Percentiles rank a stretch among this genome's conserved stretches.
Conservation (phyloP, 2,797 vertebrate genomes). For the Urocyon cinereoargenteus region DNA sequence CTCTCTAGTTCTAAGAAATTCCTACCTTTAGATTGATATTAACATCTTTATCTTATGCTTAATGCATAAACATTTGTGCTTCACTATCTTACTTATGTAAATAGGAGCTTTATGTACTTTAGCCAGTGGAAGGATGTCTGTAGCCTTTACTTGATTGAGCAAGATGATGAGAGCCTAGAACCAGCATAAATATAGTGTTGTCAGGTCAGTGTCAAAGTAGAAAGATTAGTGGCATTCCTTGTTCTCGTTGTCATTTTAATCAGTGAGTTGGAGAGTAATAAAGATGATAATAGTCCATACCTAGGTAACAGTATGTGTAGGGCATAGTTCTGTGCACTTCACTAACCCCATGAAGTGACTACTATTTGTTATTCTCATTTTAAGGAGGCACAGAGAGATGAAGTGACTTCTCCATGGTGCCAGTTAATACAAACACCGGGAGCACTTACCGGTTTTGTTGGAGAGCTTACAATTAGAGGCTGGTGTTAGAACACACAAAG, state of each 20-base stretch:
- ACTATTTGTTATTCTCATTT: slow-evolving; percentile 34
- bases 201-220: not conserved
- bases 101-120: slow-evolving; percentile 22
- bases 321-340: slow-evolving; percentile 8
- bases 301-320: not conserved
- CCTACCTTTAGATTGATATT: slow-evolving; percentile 39
- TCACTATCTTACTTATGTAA: slow-evolving; percentile 48
- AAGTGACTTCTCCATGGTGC: not conserved
- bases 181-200: not conserved
- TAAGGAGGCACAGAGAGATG: slow-evolving; percentile 5
- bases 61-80: not conserved
- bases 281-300: slow-evolving; percentile 7
- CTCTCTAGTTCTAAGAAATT: slow-evolving; percentile 43
- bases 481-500: not conserved
- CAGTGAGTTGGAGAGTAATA: slow-evolving; percentile 30
- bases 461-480: slow-evolving; percentile 18
- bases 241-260: slow-evolving; percentile 43
- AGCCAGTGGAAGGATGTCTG: slow-evolving; percentile 13
- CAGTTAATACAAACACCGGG: not conserved
- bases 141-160: slow-evolving; percentile 59
- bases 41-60: slow-evolving; percentile 23
- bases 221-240: not conserved
- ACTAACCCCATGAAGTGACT: not conserved
- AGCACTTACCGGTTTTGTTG: not conserved
- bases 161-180: slow-evolving; percentile 7